A percentile compares a stretch with the other conserved stretches of the same genome.
Evolutionary conservation across 2,797 vertebrate species (phyloP).

Genomic region (Sparus aurata): DNA sequence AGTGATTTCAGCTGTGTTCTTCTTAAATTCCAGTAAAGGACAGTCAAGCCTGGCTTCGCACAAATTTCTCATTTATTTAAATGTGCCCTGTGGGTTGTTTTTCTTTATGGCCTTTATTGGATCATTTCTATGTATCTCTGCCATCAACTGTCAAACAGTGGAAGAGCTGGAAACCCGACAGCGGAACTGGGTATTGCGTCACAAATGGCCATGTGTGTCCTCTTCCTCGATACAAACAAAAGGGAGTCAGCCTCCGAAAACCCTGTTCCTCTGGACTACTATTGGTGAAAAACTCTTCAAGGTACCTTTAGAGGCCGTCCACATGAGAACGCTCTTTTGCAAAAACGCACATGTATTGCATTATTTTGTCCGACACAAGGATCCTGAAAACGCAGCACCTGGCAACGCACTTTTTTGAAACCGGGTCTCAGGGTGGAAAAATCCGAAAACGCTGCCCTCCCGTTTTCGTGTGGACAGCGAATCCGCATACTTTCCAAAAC

Average conservation of each 20-base stretch:
- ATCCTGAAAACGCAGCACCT: no score
- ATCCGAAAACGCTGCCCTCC: no score
- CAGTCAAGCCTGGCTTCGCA: background rate
- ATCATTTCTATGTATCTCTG: background rate
- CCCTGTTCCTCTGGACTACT: no score
- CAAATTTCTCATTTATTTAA: background rate
- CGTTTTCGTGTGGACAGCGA: no score
- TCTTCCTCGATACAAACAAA: background rate
- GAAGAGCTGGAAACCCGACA: background rate
- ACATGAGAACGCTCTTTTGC: no score
- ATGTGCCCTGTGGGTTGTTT: background rate
- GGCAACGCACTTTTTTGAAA: no score
- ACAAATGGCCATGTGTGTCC: no score
- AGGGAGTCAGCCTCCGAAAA: background rate
- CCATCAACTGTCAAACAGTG: background rate
- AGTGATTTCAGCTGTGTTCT: background rate
- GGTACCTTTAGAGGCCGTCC: no score
- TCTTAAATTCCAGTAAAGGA: background rate
- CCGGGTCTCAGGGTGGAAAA: no score
- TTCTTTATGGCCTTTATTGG: background rate
- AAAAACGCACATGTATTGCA: no score
- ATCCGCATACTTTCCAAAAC: no score
- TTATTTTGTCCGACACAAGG: no score
- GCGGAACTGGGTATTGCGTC: background rate
- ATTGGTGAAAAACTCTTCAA: background rate